Base-by-base conservation (phyloP, 2,797 vertebrate species). In the Liparis tanakae region DNA sequence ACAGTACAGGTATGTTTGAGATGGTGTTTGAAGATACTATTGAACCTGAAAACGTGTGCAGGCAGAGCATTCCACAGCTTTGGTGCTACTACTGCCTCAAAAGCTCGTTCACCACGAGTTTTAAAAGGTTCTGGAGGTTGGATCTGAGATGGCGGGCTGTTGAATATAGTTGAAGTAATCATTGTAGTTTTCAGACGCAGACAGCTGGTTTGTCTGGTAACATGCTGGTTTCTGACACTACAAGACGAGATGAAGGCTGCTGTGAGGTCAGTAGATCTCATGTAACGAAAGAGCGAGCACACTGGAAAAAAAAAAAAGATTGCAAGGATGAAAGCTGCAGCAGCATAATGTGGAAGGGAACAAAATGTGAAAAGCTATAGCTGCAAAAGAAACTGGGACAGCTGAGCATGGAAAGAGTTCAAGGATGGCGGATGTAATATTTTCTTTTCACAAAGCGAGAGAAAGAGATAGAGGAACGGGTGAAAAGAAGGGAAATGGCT, bases 381-480 rank as follows among this genome's bases (percentile, higher is more conserved):
- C 61, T 59, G 76, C 18, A 54, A 56, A 70, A 67, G 64, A 80
- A 87, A 86, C 8, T 83, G 76, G 82, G 83, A 78, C 84, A 88
- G 81, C 68, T 61, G 67, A 83, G 81, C 14, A 30, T 67, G 76
- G 77, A 82, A 61, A 59, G 70, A 76, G 75, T 81, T 83, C 62
- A 65, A 72, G 74, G 76, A 83, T 70, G 68, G 59, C 56, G 73
- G 44, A 83, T 69, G 70, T 51, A 74, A 73, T 67, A 74, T 77
- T 82, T 85, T 76, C 76, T 72, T 81, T 83, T 81, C 67, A 84
- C 50, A 56, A 62, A 43, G 55, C 1, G 7, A 50, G 56, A 73
- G 67, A 59, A 63, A 44, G 57, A 34, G 62, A 74, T 62, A 34
- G 59, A 79, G 68, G 20, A 41, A 55, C 43, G 61, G 57, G 12